Conservation (phyloP, 1,140 invertebrate genomes). For the Camponotus floridanus region DNA sequence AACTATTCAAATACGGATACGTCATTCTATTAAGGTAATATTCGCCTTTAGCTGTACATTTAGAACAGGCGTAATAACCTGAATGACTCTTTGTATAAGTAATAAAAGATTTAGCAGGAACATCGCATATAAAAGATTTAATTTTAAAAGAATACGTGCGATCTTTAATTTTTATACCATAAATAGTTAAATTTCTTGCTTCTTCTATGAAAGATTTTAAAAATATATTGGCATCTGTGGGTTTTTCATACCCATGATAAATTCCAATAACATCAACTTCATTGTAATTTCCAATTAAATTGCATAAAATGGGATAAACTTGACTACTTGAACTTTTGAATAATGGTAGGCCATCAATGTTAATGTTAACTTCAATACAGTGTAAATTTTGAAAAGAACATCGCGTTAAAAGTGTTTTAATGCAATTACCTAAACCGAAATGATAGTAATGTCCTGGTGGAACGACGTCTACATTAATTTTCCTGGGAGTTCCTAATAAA, state of each 20-base stretch:
- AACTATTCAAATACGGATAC: neutral
- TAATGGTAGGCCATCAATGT: slow-evolving; percentile 4
- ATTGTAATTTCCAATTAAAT: neutral
- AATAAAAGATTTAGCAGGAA: neutral
- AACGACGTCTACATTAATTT: slow-evolving; percentile 1
- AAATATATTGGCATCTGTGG: neutral
- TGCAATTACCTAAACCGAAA: neutral
- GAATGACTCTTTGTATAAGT: neutral
- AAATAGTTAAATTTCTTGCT: neutral
- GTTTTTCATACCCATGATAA: slow-evolving; percentile 2
- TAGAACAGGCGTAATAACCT: neutral
- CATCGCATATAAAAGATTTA: slow-evolving; percentile 27
- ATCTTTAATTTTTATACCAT: slow-evolving; percentile 12
- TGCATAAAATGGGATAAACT: slow-evolving; percentile 19
- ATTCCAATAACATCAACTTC: slow-evolving; percentile 7
- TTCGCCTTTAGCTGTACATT: neutral
- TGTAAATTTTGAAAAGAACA: neutral
- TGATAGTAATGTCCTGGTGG: neutral
- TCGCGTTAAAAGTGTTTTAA: neutral
- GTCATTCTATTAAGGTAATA: neutral
- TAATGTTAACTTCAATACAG: slow-evolving; percentile 1
- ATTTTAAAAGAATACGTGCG: slow-evolving; percentile 31
- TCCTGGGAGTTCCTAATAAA: slow-evolving; percentile 9
- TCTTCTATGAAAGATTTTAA: neutral
- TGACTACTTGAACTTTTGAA: slow-evolving; percentile 25